phyloP scores from a whole-genome alignment of 2,888 invertebrate species.

The Cryptosula pallasiana region DNA sequence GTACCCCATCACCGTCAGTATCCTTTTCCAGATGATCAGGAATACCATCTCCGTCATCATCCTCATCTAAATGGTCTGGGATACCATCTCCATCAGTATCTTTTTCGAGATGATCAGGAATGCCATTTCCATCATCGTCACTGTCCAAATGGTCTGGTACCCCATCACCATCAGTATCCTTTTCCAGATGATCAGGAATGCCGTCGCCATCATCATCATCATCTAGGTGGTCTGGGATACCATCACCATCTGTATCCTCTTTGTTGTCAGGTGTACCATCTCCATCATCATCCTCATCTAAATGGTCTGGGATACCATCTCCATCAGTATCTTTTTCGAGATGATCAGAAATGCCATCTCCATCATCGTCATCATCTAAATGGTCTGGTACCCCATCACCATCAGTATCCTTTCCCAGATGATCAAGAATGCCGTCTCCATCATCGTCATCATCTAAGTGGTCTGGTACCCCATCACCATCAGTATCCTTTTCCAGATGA shows the following conservation, averaged over 20 bases:
- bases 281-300: slow-evolving; percentile 29
- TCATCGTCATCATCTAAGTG: slow-evolving; percentile 35
- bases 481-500: neutral
- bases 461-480: slow-evolving; percentile 41
- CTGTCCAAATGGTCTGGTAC: slow-evolving; percentile 27
- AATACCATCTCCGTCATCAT: slow-evolving; percentile 30
- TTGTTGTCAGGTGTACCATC: slow-evolving; percentile 30
- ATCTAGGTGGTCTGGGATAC: slow-evolving; percentile 36
- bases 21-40: slow-evolving; percentile 25
- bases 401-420: slow-evolving; percentile 29
- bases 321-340: slow-evolving; percentile 36
- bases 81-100: slow-evolving; percentile 37
- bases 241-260: slow-evolving; percentile 33
- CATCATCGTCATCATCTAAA: slow-evolving; percentile 33
- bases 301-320: slow-evolving; percentile 33
- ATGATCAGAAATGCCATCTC: slow-evolving; percentile 39
- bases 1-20: slow-evolving; percentile 38
- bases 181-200: slow-evolving; percentile 32
- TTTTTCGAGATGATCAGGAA: slow-evolving; percentile 34
- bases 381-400: slow-evolving; percentile 31
- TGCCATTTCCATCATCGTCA: slow-evolving; percentile 35
- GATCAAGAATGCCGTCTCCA: slow-evolving; percentile 33
- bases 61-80: slow-evolving; percentile 31
- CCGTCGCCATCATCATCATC: slow-evolving; percentile 36
- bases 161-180: slow-evolving; percentile 29